phyloP scores from a whole-genome alignment of 1,140 invertebrate species.

The Dinothrombium tinctorium region DNA sequence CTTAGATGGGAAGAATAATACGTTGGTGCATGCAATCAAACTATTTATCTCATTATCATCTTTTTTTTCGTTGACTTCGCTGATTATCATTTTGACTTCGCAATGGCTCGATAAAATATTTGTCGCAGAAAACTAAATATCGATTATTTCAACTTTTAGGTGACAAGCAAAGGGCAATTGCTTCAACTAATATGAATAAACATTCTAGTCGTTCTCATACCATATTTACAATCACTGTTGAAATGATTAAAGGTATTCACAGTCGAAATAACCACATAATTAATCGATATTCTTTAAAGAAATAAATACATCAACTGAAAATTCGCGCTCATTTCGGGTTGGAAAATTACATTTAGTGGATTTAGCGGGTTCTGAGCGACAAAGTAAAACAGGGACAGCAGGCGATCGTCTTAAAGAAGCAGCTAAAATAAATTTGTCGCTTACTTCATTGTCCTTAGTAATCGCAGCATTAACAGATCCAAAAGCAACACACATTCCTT shows the following conservation, averaged over 20 bases:
- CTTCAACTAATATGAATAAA: slow-evolving; percentile 64
- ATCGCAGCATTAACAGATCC: slow-evolving; percentile 83
- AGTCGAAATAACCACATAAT: background rate
- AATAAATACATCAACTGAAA: background rate
- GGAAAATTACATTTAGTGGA: slow-evolving; percentile 62
- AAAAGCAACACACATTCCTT: slow-evolving; percentile 78
- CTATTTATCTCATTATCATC: no score
- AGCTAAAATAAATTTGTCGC: slow-evolving; percentile 79
- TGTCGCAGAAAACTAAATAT: no score
- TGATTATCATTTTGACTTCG: no score
- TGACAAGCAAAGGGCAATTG: slow-evolving; percentile 26
- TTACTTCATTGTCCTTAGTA: slow-evolving; percentile 80
- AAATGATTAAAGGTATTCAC: slow-evolving; percentile 32
- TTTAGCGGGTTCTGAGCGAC: slow-evolving; percentile 60
- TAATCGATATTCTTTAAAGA: background rate
- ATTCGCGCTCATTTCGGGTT: slow-evolving; percentile 27
- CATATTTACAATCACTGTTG: slow-evolving; percentile 64
- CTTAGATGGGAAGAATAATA: no score
- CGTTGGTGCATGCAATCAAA: no score
- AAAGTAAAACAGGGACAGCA: slow-evolving; percentile 70
- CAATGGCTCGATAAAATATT: no score
- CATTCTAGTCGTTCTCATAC: slow-evolving; percentile 63
- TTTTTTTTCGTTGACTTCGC: no score
- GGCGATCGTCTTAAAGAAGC: slow-evolving; percentile 75
- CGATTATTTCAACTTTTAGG: background rate